Evolutionary conservation across 2,888 invertebrate species (phyloP).

Genomic region (Axea sp.): DNA sequence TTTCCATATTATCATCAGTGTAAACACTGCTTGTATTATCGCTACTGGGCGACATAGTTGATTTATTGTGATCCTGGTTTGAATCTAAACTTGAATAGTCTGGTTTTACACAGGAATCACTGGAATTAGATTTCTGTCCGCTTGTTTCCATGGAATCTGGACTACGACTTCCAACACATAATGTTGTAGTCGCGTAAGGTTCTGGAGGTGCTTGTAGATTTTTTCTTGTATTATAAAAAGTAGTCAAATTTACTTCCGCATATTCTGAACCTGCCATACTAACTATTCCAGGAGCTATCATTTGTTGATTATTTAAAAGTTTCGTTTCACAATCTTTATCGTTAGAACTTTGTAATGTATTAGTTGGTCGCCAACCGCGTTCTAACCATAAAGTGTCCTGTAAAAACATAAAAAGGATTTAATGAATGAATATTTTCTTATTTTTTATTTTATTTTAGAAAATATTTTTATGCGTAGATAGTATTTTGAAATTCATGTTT

Average conservation of each 20-base stretch:
- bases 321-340: constrained; percentile 82
- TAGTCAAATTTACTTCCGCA: constrained; percentile 83
- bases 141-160: constrained; percentile 78
- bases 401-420: neutral
- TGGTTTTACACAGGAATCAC: constrained; percentile 77
- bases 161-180: constrained; percentile 80
- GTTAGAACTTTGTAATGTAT: constrained; percentile 76
- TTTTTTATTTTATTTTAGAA: too few relatives aligned
- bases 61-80: constrained; percentile 77
- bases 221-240: constrained; percentile 82
- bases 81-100: constrained; percentile 78
- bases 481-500: too few relatives aligned
- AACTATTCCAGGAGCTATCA: constrained; percentile 77
- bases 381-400: constrained; percentile 82
- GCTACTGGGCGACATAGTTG: constrained; percentile 77
- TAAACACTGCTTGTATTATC: constrained; percentile 77
- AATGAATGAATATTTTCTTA: too few relatives aligned
- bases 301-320: constrained; percentile 79
- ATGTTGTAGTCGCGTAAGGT: constrained; percentile 88
- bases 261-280: constrained; percentile 81
- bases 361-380: constrained; percentile 81
- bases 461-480: too few relatives aligned
- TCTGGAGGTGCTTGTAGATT: constrained; percentile 82
- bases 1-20: constrained; percentile 73
- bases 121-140: constrained; percentile 77